A percentile compares a stretch with the other conserved stretches of the same genome.
These are phyloP conservation scores for Homarus americanus DNA, from an alignment of 1,140 invertebrate species.

Conservation along the genomic window DNA sequence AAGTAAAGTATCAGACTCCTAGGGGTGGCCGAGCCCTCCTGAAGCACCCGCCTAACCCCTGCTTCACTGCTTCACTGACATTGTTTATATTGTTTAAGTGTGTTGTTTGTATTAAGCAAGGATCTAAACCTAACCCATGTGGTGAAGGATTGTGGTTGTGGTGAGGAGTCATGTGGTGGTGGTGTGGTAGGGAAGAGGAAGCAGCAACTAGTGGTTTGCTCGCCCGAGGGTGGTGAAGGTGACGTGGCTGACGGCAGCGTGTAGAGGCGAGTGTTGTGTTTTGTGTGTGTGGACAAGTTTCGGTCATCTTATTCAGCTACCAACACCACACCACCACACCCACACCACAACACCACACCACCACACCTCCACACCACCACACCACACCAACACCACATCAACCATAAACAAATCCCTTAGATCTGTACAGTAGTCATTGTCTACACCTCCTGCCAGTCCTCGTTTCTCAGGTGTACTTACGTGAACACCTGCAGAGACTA, in stretches of 20 bases:
- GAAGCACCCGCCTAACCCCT: neutral
- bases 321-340: too few relatives aligned
- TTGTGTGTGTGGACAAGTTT: too few relatives aligned
- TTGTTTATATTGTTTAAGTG: neutral
- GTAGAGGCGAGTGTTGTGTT: neutral
- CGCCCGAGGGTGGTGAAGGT: neutral
- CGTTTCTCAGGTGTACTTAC: too few relatives aligned
- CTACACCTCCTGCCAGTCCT: too few relatives aligned
- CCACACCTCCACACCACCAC: too few relatives aligned
- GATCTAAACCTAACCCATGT: neutral
- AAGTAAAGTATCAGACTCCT: constrained; percentile 50
- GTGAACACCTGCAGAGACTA: too few relatives aligned
- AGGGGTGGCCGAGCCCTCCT: neutral
- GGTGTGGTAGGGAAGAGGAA: neutral
- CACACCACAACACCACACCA: too few relatives aligned
- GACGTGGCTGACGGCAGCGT: neutral
- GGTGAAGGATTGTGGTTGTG: neutral
- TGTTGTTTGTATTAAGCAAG: too few relatives aligned
- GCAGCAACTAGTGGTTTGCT: neutral
- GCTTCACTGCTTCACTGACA: neutral
- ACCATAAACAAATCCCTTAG: too few relatives aligned
- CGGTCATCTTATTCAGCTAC: too few relatives aligned
- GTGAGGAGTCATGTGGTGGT: neutral
- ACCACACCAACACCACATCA: too few relatives aligned
- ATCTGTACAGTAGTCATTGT: too few relatives aligned